Conservation (phyloP, 2,888 invertebrate species). For the Himalopsyche kuldschensis region DNA sequence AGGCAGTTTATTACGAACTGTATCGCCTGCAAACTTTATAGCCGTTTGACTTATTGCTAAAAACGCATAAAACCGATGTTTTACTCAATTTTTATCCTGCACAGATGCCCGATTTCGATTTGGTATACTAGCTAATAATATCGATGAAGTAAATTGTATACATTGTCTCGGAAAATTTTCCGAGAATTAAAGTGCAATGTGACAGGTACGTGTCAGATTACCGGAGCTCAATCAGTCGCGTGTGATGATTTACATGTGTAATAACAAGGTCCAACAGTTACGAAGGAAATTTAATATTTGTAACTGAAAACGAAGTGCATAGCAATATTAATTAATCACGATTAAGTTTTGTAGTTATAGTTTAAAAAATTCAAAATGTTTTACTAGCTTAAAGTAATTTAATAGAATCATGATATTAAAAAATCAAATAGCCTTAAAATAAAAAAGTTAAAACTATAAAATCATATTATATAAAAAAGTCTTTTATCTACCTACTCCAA, state of each 20-base stretch:
- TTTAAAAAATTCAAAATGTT: too few relatives aligned
- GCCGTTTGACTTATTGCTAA: neutral
- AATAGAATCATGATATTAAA: too few relatives aligned
- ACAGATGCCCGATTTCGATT: neutral
- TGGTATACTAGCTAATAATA: neutral
- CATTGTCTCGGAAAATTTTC: neutral
- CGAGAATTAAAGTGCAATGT: neutral
- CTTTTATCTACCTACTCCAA: too few relatives aligned
- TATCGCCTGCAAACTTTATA: neutral
- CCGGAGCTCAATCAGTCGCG: neutral
- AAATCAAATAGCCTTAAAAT: too few relatives aligned
- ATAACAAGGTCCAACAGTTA: neutral
- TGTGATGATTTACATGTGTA: constrained; percentile 1
- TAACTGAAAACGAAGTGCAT: neutral
- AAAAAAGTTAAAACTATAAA: too few relatives aligned
- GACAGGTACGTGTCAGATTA: constrained; percentile 8
- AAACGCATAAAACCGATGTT: neutral
- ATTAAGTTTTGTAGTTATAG: too few relatives aligned
- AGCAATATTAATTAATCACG: too few relatives aligned
- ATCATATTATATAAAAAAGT: too few relatives aligned
- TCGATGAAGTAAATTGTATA: neutral
- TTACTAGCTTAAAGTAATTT: too few relatives aligned
- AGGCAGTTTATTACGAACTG: neutral
- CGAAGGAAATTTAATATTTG: neutral
- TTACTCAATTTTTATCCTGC: neutral